These are phyloP conservation scores for Melieria picta DNA, from an alignment of 2,888 invertebrate species.

Conservation along the genomic window DNA sequence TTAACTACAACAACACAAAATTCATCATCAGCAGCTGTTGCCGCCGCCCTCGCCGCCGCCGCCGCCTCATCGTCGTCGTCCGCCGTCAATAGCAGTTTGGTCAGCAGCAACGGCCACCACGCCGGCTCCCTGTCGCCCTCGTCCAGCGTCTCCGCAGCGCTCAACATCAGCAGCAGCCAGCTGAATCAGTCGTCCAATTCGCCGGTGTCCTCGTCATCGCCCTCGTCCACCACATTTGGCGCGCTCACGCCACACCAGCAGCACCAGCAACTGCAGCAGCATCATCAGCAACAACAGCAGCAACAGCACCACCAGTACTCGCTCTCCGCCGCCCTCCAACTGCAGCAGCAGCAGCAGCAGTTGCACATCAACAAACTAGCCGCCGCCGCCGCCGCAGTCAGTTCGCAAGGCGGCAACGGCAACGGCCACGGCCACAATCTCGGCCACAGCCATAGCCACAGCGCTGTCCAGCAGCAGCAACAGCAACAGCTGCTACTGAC, in stretches of 20 bases:
- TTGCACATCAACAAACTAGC: conserved; percentile 61
- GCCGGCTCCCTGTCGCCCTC: conserved; percentile 52
- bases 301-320: conserved; percentile 64
- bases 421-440: conserved; percentile 28
- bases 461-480: conserved; percentile 47
- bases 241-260: conserved; percentile 48
- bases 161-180: conserved; percentile 49
- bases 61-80: conserved; percentile 55
- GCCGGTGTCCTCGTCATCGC: conserved; percentile 64
- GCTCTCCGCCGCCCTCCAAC: conserved; percentile 64
- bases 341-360: conserved; percentile 57
- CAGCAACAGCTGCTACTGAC: conserved; percentile 58
- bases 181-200: conserved; percentile 62
- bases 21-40: conserved; percentile 77
- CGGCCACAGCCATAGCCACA: conserved; percentile 32
- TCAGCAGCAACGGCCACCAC: conserved; percentile 37
- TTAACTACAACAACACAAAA: conserved; percentile 68
- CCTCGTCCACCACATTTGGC: conserved; percentile 56
- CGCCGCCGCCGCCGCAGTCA: conserved; percentile 59
- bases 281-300: conserved; percentile 47
- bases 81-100: conserved; percentile 52
- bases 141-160: conserved; percentile 44
- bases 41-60: conserved; percentile 68
- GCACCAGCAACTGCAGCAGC: conserved; percentile 49
- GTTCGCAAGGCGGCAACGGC: conserved; percentile 49